Conservation (phyloP, 2,888 invertebrate species). For the Papilio gigon region DNA sequence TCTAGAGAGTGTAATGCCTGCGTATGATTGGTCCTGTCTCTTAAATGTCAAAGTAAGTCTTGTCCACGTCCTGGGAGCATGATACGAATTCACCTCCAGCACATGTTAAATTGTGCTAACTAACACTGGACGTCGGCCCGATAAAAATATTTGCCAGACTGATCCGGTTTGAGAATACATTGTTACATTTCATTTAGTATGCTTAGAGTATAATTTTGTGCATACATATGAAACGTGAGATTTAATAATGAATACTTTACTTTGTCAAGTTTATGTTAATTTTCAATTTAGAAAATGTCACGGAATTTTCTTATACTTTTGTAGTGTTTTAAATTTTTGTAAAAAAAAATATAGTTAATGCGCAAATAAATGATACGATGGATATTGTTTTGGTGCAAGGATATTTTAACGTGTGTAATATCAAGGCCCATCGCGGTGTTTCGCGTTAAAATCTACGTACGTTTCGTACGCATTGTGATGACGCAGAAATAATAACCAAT, state of each 20-base stretch:
- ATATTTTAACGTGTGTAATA: too few relatives aligned
- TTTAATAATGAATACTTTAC: background rate
- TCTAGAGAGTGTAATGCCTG: too few relatives aligned
- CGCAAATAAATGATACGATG: too few relatives aligned
- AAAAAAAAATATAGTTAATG: too few relatives aligned
- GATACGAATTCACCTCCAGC: background rate
- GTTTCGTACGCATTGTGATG: too few relatives aligned
- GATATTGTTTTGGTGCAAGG: too few relatives aligned
- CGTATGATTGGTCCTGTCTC: background rate
- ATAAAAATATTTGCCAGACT: conserved; percentile 30
- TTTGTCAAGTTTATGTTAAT: conserved; percentile 10
- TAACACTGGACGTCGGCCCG: background rate
- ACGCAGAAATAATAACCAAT: too few relatives aligned
- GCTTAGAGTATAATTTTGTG: conserved; percentile 3
- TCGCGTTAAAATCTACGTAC: too few relatives aligned
- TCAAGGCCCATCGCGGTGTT: too few relatives aligned
- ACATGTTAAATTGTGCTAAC: conserved; percentile 30
- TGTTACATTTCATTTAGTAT: conserved; percentile 25
- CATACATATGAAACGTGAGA: conserved; percentile 4
- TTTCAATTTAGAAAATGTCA: conserved; percentile 7
- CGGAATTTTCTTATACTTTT: background rate
- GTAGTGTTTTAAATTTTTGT: background rate
- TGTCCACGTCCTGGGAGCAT: conserved; percentile 1
- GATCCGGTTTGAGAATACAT: conserved; percentile 32
- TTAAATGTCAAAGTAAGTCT: background rate